Evolutionary conservation across 1,140 invertebrate genomes (phyloP), one percentile per base, ranked within the genome.

Genomic region (Cryptotermes secundus): DNA sequence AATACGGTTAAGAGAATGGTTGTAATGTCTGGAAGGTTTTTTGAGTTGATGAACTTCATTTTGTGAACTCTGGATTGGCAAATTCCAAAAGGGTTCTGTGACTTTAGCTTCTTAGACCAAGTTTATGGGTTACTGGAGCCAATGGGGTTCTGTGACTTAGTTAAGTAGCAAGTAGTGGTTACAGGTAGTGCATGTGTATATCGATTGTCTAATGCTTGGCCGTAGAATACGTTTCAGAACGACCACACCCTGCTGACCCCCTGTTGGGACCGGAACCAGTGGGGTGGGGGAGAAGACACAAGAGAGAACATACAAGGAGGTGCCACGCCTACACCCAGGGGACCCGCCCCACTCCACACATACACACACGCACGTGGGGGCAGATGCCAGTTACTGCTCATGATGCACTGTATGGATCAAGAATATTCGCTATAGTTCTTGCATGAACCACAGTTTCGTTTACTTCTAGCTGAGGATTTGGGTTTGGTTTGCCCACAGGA

Each of bases 291-390:
- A 49, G 80, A 84, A 84, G 84, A 84, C 84, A 84, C 65, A 65
- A 34, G 83, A 45, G 83, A 72, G 83, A 82, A 80, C 42, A 38
- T 38, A 72, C 84, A 84, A 84, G 84, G 81, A 81, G 84, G 84
- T 80, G 81, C 84, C 84, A 84, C 84, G 84, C 84, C 84, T 84
- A 84, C 84, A 80, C 84, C 84, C 84, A 31, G 36, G 84, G 84
- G 84, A 82, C 72, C 34, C 80, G 22, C 84, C 22, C 83, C 72
- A 34, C 83, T 31, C 59, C 59, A 72, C 59, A 72, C 59, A 72
- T 72, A 72, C 81, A 82, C 81, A 45, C 81, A 81, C 80, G 80
- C 80, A 38, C 81, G 81, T 45, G 36, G 81, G 81, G 81, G 38
- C 81, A 72, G 59, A 72, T 31, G 59, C 7, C 59, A 4, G 26